Evolutionary conservation across 2,888 invertebrate species (phyloP).

Genomic region (Sialis lutaria): DNA sequence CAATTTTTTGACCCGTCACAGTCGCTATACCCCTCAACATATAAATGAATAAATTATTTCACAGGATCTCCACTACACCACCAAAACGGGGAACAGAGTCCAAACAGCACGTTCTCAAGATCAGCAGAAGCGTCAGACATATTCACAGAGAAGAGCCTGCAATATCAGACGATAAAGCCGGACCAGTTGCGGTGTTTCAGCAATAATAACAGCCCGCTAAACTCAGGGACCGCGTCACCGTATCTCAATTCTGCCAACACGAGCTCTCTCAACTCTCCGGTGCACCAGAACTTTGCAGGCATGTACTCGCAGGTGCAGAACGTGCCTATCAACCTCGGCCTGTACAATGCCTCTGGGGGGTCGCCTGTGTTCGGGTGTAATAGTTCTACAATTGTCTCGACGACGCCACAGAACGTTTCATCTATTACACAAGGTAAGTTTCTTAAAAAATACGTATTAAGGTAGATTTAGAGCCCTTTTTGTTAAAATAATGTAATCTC

Average conservation of each 20-base stretch:
- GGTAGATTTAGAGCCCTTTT: no score
- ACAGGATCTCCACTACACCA: conserved; percentile 46
- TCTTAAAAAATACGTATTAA: conserved; percentile 1
- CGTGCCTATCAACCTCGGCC: conserved; percentile 1
- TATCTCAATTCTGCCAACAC: conserved; percentile 16
- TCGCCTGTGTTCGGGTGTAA: conserved; percentile 20
- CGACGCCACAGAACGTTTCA: conserved; percentile 23
- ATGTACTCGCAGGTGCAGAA: not conserved
- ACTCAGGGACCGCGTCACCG: conserved; percentile 17
- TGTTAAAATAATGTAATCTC: no score
- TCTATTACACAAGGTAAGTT: conserved; percentile 36
- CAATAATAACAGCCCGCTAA: conserved; percentile 17
- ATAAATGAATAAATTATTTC: conserved; percentile 7
- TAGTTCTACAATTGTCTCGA: conserved; percentile 12
- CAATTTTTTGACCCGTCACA: no score
- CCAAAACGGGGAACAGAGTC: conserved; percentile 15
- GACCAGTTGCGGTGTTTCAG: conserved; percentile 24
- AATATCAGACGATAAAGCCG: conserved; percentile 12
- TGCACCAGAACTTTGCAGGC: conserved; percentile 10
- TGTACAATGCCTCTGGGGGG: conserved; percentile 16
- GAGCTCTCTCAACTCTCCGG: conserved; percentile 19
- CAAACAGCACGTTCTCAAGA: conserved; percentile 12
- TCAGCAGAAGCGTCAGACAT: conserved; percentile 8
- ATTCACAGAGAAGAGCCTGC: conserved; percentile 10
- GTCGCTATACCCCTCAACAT: conserved; percentile 13